Evolutionary conservation across 2,797 vertebrate species (phyloP).

Genomic region (Rousettus madagascariensis): DNA sequence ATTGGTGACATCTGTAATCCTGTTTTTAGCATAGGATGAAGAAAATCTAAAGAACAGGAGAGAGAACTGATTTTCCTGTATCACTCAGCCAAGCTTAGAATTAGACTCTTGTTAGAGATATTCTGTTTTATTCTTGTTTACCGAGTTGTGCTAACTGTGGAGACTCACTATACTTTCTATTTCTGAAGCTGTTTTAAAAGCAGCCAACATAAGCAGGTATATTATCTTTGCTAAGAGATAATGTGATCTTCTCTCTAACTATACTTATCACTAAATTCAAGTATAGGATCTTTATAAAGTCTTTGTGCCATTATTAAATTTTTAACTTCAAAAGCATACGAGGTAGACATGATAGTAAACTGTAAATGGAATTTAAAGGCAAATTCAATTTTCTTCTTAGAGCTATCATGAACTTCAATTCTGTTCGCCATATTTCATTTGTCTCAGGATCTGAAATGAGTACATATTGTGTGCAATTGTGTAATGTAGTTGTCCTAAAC

Average conservation of each 20-base stretch:
- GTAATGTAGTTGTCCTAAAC: constrained; percentile 76
- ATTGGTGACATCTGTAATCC: background rate
- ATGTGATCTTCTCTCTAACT: constrained; percentile 66
- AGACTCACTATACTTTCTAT: constrained; percentile 51
- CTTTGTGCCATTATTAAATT: constrained; percentile 73
- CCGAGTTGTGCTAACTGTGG: constrained; percentile 43
- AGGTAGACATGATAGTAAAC: constrained; percentile 64
- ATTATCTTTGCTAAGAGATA: constrained; percentile 70
- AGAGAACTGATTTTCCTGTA: constrained; percentile 17
- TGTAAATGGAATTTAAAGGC: constrained; percentile 78
- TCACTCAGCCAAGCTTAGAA: background rate
- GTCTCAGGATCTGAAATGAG: constrained; percentile 77
- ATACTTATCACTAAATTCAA: constrained; percentile 69
- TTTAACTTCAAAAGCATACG: constrained; percentile 73
- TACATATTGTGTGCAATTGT: constrained; percentile 72
- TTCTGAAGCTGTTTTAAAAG: constrained; percentile 69
- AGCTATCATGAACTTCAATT: constrained; percentile 73
- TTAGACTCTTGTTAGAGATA: constrained; percentile 13
- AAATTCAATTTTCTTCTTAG: constrained; percentile 77
- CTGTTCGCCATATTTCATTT: constrained; percentile 73
- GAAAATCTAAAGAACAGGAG: background rate
- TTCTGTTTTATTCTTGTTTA: constrained; percentile 60
- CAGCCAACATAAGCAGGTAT: constrained; percentile 65
- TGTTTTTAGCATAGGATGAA: constrained; percentile 22
- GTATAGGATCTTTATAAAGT: constrained; percentile 71